Evolutionary conservation across 2,888 invertebrate genomes (phyloP).

Genomic region (Xanthia icteritia): DNA sequence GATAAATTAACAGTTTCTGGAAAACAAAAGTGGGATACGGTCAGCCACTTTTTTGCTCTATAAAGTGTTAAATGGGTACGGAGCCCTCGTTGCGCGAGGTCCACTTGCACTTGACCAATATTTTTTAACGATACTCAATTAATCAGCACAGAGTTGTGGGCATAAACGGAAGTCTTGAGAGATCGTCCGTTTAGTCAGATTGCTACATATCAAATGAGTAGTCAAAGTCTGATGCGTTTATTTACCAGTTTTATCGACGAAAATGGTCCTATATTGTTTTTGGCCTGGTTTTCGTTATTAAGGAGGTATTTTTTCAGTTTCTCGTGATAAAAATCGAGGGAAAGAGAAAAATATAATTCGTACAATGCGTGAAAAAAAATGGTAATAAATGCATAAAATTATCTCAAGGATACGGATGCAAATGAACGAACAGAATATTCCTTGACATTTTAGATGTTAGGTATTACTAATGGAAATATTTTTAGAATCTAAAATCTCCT

Average conservation of each 20-base stretch:
- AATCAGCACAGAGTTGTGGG: constrained; percentile 19
- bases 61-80: constrained; percentile 34
- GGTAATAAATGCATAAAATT: background rate
- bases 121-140: constrained; percentile 55
- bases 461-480: background rate
- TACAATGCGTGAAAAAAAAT: background rate
- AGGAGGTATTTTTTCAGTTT: background rate
- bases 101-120: constrained; percentile 56
- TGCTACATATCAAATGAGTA: constrained; percentile 12
- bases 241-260: background rate
- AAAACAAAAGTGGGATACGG: constrained; percentile 26
- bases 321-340: background rate
- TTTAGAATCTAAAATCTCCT: background rate
- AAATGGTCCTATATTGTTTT: background rate
- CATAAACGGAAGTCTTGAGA: constrained; percentile 32
- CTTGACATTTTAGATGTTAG: background rate
- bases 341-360: background rate
- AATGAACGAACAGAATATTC: background rate
- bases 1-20: constrained; percentile 13
- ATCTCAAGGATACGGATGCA: constrained; percentile 12
- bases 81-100: constrained; percentile 43
- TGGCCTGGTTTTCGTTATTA: background rate
- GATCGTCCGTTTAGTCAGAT: constrained; percentile 1
- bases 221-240: background rate
- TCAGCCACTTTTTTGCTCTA: constrained; percentile 24